Evolutionary conservation across 1,140 invertebrate genomes (phyloP).

Genomic region (Dryas iulia): DNA sequence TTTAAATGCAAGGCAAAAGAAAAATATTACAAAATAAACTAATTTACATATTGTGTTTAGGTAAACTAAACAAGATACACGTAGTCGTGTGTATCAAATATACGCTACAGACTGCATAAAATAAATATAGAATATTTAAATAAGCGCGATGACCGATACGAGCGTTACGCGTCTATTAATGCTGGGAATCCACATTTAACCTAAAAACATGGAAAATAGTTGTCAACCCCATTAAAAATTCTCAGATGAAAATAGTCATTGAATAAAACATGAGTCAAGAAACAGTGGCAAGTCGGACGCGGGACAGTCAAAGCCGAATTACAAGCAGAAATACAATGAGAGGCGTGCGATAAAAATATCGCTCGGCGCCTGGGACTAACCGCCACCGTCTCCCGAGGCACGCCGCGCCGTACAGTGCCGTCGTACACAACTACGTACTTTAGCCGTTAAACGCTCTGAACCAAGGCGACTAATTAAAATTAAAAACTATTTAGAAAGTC

Average conservation of each 20-base stretch:
- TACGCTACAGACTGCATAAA: neutral
- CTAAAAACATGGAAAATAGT: neutral
- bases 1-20: too few relatives aligned
- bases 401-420: neutral
- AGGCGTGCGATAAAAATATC: conserved; percentile 32
- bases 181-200: neutral
- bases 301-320: conserved; percentile 7
- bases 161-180: neutral
- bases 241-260: conserved; percentile 6
- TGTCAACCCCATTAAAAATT: neutral
- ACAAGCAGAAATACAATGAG: conserved; percentile 33
- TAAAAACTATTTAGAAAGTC: too few relatives aligned
- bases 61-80: neutral
- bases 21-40: too few relatives aligned
- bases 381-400: too few relatives aligned
- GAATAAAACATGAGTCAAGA: conserved; percentile 2
- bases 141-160: neutral
- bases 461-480: too few relatives aligned
- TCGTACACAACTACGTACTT: neutral
- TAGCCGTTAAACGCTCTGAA: too few relatives aligned
- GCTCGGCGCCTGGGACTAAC: neutral
- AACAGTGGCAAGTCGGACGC: neutral
- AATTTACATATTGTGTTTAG: too few relatives aligned
- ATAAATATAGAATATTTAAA: neutral
- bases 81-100: neutral